phyloP scores from a whole-genome alignment of 92 coral and sea anemone species.

The Zoanthus sociatus region DNA sequence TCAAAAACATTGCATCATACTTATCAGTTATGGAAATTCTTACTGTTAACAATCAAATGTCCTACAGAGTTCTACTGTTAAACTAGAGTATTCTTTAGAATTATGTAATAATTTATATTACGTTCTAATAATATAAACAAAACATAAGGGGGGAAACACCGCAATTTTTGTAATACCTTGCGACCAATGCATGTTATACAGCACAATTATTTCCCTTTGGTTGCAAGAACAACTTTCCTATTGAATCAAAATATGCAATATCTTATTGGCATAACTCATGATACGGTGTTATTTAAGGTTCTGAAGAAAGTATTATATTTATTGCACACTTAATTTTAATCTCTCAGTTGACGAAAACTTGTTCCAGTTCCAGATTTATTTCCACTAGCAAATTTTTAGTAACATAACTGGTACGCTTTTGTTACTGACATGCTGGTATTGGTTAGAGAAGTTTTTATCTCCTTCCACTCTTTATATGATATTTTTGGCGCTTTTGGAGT shows the following conservation, averaged over 20 bases:
- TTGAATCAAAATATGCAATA: neutral
- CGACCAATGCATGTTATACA: neutral
- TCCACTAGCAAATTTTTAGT: conserved; percentile 27
- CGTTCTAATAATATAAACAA: too few species aligned
- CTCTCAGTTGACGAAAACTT: conserved; percentile 12
- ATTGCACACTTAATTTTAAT: neutral
- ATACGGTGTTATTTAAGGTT: conserved; percentile 35
- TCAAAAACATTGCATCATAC: too few species aligned
- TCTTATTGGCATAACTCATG: conserved; percentile 43
- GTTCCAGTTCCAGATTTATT: conserved; percentile 39
- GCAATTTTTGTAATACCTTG: neutral
- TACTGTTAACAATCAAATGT: too few species aligned
- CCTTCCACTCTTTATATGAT: neutral
- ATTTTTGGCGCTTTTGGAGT: conserved; percentile 23
- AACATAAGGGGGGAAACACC: too few species aligned
- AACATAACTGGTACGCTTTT: conserved; percentile 22
- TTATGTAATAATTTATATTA: too few species aligned
- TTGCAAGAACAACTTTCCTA: conserved; percentile 16
- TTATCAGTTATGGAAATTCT: too few species aligned
- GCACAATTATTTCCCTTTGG: neutral
- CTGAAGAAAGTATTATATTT: conserved; percentile 47
- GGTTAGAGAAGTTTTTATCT: neutral
- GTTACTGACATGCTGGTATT: conserved; percentile 3
- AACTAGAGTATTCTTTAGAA: too few species aligned
- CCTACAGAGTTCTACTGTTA: too few species aligned